Evolutionary conservation across 2,797 vertebrate species (phyloP).

Genomic region (Gila robusta): DNA sequence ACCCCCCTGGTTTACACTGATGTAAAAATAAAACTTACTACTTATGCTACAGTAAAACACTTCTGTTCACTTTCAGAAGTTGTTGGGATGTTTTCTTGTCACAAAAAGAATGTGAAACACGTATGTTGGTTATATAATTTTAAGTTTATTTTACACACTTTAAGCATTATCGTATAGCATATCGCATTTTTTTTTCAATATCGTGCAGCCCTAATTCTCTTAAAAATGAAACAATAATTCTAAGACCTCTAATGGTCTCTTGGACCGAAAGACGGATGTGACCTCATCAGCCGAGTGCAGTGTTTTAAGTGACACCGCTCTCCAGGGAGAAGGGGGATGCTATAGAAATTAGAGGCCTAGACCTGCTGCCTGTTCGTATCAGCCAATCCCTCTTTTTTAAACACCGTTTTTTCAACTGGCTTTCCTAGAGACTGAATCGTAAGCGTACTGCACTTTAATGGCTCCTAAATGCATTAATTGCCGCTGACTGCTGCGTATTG

Average conservation of each 20-base stretch:
- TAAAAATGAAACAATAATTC: not conserved
- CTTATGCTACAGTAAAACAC: too few species aligned
- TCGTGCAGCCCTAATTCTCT: not conserved
- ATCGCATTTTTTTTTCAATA: too few species aligned
- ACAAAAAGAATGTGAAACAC: too few species aligned
- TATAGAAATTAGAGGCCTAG: constrained; percentile 16
- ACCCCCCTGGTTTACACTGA: too few species aligned
- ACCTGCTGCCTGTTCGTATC: not conserved
- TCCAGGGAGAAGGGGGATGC: constrained; percentile 31
- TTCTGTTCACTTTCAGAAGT: too few species aligned
- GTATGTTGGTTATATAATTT: too few species aligned
- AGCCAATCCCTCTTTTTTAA: not conserved
- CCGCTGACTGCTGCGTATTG: not conserved
- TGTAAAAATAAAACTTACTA: too few species aligned
- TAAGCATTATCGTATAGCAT: too few species aligned
- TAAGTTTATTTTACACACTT: too few species aligned
- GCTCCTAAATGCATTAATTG: not conserved
- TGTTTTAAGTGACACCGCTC: constrained; percentile 7
- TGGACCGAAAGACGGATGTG: not conserved
- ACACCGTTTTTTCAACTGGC: not conserved
- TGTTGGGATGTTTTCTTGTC: too few species aligned
- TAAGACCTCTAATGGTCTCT: not conserved
- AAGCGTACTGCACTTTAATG: not conserved
- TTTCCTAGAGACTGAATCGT: not conserved
- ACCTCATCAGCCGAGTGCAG: constrained; percentile 24